Base-by-base conservation (phyloP, 2,888 invertebrate species). In the Eupeodes luniger region DNA sequence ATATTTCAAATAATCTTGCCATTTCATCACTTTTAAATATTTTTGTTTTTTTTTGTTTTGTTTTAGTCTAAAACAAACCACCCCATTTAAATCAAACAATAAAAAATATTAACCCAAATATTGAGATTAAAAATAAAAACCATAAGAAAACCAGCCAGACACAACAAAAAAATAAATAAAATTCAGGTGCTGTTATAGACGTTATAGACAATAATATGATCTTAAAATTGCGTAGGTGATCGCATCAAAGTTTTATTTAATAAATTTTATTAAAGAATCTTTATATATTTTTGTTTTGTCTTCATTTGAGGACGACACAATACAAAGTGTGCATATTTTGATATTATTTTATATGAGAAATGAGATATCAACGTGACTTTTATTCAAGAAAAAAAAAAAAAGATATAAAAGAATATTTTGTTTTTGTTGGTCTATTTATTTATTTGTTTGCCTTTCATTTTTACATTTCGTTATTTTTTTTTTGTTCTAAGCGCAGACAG, bases 221-320 rank as follows among this genome's bases (percentile, higher is more conserved):
- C 83, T 79, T 55, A 67, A 51, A 44, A 72, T 76, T 80, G 83
- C 77, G 87, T 84, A 72, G 84, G 87, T 59, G 76, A 77, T 61
- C 34, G 27, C 27, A 27, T 61, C 44, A 47, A 40, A 44, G 9
- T 72, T 69, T 69, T 70, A 49, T 76, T 75, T 55, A 51, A 70
- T 51, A 76, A 66, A 14, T 47, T 47, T 34, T 75, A 64, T 27
- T 78, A 55, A 62, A 36, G 70, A 62, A 57, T 44, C 34, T 16
- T 12, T 70, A 57, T 70, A 57, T 27, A 34, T 19, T 44, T 59
- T 51, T 80, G 53, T 53, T 57, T 27, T 67, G 69, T 51, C 75
- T 69, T 61, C 67, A 5, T 7, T 14, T 61, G 34, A 19, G 14
- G 34, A 82, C 34, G 57, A 70, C 51, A 66, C 75, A 78, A 81